Conservation (phyloP, 1,140 invertebrate genomes). For the Lithobius niger region DNA sequence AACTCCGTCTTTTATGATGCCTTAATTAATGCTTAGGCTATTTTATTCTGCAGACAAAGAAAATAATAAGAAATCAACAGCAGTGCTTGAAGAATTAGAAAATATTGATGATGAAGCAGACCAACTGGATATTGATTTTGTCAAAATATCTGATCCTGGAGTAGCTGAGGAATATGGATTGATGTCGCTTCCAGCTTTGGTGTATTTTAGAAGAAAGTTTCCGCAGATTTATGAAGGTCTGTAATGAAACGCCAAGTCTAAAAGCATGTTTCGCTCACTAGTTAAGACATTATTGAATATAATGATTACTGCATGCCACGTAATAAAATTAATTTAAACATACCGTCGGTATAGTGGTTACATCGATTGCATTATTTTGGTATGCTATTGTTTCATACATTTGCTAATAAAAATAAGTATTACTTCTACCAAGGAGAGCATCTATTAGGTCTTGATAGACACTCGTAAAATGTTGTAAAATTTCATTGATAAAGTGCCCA, state of each 20-base stretch:
- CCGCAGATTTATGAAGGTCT: constrained; percentile 61
- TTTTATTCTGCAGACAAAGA: constrained; percentile 53
- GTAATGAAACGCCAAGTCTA: background rate
- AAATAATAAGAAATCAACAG: constrained; percentile 55
- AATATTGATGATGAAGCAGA: constrained; percentile 90
- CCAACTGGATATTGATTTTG: constrained; percentile 81
- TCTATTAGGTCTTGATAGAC: too few relatives aligned
- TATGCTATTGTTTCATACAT: too few relatives aligned
- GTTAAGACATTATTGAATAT: too few relatives aligned
- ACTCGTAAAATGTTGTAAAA: too few relatives aligned
- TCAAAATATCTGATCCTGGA: constrained; percentile 48
- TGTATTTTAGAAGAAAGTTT: constrained; percentile 81
- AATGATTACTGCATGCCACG: too few relatives aligned
- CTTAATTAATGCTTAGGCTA: background rate
- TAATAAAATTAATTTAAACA: too few relatives aligned
- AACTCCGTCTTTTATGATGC: constrained; percentile 2
- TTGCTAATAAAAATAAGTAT: too few relatives aligned
- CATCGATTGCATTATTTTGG: too few relatives aligned
- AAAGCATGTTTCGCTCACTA: background rate
- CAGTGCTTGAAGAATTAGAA: constrained; percentile 75
- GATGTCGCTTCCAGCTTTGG: constrained; percentile 60
- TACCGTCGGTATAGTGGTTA: too few relatives aligned
- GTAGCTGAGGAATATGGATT: constrained; percentile 82
- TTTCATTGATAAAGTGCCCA: background rate
- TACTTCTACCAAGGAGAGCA: too few relatives aligned